Percentiles rank a stretch among this genome's conserved stretches.
phyloP scores from a whole-genome alignment of 2,888 invertebrate genomes.

The Syritta pipiens region DNA sequence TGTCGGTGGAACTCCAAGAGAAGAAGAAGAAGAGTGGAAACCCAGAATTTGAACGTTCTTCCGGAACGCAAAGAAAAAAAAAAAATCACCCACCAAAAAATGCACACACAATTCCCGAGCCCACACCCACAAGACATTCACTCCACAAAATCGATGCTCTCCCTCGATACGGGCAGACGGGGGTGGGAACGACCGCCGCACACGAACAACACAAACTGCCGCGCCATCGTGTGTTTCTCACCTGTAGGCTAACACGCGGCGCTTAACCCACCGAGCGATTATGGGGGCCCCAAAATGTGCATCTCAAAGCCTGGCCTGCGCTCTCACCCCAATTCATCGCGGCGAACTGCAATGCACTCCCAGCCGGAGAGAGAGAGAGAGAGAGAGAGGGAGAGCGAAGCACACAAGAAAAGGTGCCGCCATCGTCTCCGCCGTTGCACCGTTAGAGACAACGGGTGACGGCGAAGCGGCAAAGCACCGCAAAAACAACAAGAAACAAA shows the following conservation, averaged over 20 bases:
- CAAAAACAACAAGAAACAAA: neutral
- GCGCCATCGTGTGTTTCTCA: slow-evolving; percentile 56
- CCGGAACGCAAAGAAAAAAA: slow-evolving; percentile 13
- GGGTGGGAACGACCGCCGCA: neutral
- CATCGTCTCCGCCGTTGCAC: slow-evolving; percentile 54
- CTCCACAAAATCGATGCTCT: slow-evolving; percentile 43
- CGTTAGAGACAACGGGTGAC: slow-evolving; percentile 34
- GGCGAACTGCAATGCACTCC: slow-evolving; percentile 20
- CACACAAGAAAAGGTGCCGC: slow-evolving; percentile 66
- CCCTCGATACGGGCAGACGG: slow-evolving; percentile 7
- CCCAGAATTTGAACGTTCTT: slow-evolving; percentile 10
- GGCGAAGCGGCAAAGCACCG: neutral
- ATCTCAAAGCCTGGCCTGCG: slow-evolving; percentile 54
- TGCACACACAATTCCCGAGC: slow-evolving; percentile 32
- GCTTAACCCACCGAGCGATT: slow-evolving; percentile 54
- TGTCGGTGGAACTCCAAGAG: neutral
- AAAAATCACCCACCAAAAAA: slow-evolving; percentile 48
- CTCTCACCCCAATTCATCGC: slow-evolving; percentile 69
- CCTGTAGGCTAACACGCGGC: slow-evolving; percentile 68
- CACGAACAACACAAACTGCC: neutral
- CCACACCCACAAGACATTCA: slow-evolving; percentile 58
- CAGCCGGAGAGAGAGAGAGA: slow-evolving; percentile 37
- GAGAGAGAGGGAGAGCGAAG: too few species aligned
- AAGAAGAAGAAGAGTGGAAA: neutral
- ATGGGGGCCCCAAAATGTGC: slow-evolving; percentile 54